Evolutionary conservation across 2,888 invertebrate species (phyloP), one percentile per base, ranked within the genome.

Genomic region (Clivina fossor): DNA sequence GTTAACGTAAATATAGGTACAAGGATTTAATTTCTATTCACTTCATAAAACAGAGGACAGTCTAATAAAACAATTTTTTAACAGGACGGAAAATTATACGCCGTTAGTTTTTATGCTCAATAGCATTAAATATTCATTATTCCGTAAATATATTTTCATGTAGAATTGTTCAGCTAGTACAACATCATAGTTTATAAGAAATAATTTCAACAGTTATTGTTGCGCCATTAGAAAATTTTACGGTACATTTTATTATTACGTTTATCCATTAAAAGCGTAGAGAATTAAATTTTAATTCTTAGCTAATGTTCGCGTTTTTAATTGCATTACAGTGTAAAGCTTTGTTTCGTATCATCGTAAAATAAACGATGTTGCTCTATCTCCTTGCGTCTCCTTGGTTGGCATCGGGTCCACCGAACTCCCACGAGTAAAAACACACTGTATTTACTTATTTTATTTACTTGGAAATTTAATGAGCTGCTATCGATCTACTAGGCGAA

Each of bases 241-340:
- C 33, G 33, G 32, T 16, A 30, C 18, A 41, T 51, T 51, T 51
- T 51, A 51, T 51, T 51, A 51, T 51, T 51, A 41, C 43, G 40
- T 51, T 41, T 32, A 41, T 43, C 41, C 43, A 51, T 51, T 51
- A 43, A 51, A 51, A 51, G 20, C 30, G 8, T n/a, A n/a, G n/a
- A 43, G 33, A 51, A 51, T 43, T 41, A 51, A 51, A 51, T 33
- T 51, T 33, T 51, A 38, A 51, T 51, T 51, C 43, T 20, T 20
- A 41, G 51, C 43, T 51, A 51, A 51, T 51, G 51, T 51, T 51
- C 51, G 41, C 41, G 24, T 51, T 51, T 51, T 51, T 51, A 51
- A 51, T 51, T 51, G 51, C 51, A 43, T 41, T 43, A 51, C 51
- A 41, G 32, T 43, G 43, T 51, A 28, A 44, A 44, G 44, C 44